phyloP scores from a whole-genome alignment of 2,113 vertebrate genomes.

The Pimephales promelas region DNA sequence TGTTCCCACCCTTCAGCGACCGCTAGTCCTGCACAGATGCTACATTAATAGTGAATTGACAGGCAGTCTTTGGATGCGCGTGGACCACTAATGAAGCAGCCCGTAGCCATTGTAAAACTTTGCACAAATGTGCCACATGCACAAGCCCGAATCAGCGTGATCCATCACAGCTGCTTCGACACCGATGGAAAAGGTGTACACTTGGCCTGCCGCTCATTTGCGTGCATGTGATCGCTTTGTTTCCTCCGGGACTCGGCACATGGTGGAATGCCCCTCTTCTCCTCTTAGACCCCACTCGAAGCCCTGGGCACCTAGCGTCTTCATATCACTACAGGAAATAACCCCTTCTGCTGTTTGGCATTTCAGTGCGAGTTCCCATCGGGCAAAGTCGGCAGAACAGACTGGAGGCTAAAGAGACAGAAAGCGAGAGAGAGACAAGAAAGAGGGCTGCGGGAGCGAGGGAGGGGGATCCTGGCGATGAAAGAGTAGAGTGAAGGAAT shows the following conservation, averaged over 20 bases:
- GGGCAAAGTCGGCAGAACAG: slow-evolving; percentile 33
- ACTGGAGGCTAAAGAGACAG: slow-evolving; percentile 41
- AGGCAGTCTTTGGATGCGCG: slow-evolving; percentile 42
- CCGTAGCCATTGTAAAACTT: slow-evolving; percentile 9
- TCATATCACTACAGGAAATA: slow-evolving; percentile 54
- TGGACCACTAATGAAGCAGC: slow-evolving; percentile 51
- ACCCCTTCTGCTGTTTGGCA: slow-evolving; percentile 57
- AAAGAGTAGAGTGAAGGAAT: slow-evolving; percentile 48
- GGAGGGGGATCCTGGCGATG: slow-evolving; percentile 32
- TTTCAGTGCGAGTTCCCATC: slow-evolving; percentile 47
- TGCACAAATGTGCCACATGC: slow-evolving; percentile 15
- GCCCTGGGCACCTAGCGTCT: slow-evolving; percentile 27
- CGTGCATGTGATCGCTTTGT: slow-evolving; percentile 27
- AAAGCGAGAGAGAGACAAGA: slow-evolving; percentile 31
- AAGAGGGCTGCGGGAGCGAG: slow-evolving; percentile 3
- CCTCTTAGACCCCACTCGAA: slow-evolving; percentile 12
- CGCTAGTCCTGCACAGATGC: slow-evolving; percentile 51
- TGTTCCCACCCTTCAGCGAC: slow-evolving; percentile 44
- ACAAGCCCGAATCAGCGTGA: slow-evolving; percentile 11
- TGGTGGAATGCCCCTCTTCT: background rate
- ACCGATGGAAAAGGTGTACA: slow-evolving; percentile 21
- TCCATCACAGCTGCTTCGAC: slow-evolving; percentile 12
- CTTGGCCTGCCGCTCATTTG: background rate
- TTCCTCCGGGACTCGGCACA: background rate
- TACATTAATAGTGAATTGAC: slow-evolving; percentile 56